A percentile compares a stretch with the other conserved stretches of the same genome.
phyloP scores from a whole-genome alignment of 2,797 vertebrate species.

The Halcyon chelicuti region DNA sequence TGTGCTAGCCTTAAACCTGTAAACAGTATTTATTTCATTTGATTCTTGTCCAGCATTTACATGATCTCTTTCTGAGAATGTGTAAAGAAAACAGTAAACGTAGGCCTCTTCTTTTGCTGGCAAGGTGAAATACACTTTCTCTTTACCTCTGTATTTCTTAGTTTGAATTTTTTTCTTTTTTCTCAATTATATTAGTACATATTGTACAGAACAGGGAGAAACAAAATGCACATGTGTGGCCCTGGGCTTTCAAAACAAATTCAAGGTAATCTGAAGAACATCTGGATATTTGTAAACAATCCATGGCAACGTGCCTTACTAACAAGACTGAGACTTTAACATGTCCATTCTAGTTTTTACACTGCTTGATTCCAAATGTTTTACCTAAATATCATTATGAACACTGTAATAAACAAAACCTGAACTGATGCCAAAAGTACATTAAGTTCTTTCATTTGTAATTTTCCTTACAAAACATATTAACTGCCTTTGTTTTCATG shows the following conservation, averaged over 20 bases:
- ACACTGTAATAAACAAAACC: background rate
- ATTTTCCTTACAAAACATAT: slow-evolving; percentile 33
- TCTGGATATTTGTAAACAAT: background rate
- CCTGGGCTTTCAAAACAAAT: background rate
- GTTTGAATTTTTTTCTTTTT: background rate
- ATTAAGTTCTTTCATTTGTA: background rate
- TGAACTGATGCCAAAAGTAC: background rate
- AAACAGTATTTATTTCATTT: background rate
- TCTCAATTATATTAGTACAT: background rate
- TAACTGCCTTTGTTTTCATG: slow-evolving; percentile 24
- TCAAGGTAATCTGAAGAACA: background rate
- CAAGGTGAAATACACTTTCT: background rate
- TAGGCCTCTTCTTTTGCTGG: background rate
- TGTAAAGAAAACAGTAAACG: background rate
- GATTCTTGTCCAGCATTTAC: background rate
- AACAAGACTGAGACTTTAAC: background rate
- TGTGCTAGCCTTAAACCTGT: background rate
- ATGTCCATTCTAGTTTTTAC: background rate
- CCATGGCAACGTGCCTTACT: background rate
- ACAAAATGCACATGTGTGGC: background rate
- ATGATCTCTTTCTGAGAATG: background rate
- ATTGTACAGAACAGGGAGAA: background rate
- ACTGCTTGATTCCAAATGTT: background rate
- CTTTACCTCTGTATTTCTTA: background rate
- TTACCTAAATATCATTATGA: background rate